phyloP scores from a whole-genome alignment of 2,113 vertebrate genomes.

The Scortum barcoo region DNA sequence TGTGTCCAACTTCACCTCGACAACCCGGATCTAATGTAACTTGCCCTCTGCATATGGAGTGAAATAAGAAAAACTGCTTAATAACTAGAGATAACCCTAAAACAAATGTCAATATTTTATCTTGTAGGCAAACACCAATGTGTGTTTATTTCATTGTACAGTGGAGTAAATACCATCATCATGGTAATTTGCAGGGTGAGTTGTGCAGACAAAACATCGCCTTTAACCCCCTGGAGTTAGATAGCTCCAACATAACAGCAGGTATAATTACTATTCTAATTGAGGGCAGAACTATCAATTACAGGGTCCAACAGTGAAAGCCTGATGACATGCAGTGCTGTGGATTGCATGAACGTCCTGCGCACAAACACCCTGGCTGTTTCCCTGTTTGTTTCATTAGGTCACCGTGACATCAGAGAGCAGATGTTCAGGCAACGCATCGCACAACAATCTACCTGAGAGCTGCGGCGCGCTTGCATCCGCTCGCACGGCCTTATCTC shows the following conservation, averaged over 20 bases:
- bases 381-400: slow-evolving; percentile 36
- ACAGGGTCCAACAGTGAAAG: slow-evolving; percentile 40
- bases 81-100: neutral
- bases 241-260: slow-evolving; percentile 47
- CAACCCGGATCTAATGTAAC: neutral
- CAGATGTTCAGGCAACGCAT: slow-evolving; percentile 43
- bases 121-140: neutral
- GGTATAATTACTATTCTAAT: slow-evolving; percentile 61
- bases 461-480: slow-evolving; percentile 17
- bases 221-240: slow-evolving; percentile 44
- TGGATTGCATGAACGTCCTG: slow-evolving; percentile 14
- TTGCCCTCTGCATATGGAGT: neutral
- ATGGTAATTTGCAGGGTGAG: slow-evolving; percentile 30
- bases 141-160: slow-evolving; percentile 18
- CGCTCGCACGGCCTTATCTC: slow-evolving; percentile 44
- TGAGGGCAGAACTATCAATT: slow-evolving; percentile 54
- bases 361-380: neutral
- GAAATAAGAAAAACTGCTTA: neutral
- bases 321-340: slow-evolving; percentile 14
- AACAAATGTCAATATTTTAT: neutral
- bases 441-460: slow-evolving; percentile 52
- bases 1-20: slow-evolving; percentile 10
- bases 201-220: slow-evolving; percentile 12
- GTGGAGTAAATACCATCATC: slow-evolving; percentile 32
- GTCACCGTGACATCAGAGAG: slow-evolving; percentile 38